These are phyloP conservation scores for Helobdella robusta DNA, from an alignment of 2,888 invertebrate species.

Conservation along the genomic window DNA sequence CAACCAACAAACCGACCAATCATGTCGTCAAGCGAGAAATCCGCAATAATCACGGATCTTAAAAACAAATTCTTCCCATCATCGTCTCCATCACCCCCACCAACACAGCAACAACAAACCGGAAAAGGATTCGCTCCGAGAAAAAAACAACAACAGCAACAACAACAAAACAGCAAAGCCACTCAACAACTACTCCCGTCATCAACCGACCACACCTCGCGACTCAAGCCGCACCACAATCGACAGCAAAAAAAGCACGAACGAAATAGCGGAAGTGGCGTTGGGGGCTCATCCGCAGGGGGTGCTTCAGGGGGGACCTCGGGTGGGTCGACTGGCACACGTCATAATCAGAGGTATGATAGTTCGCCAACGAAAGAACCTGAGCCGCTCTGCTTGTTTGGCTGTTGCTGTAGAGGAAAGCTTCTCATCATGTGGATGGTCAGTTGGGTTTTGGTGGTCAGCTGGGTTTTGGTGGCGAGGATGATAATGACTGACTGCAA, in stretches of 20 bases:
- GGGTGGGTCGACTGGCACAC: neutral
- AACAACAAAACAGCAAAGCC: neutral
- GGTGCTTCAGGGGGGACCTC: neutral
- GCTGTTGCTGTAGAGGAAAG: constrained; percentile 26
- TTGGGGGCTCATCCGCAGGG: too few relatives aligned
- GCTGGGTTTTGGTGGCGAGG: neutral
- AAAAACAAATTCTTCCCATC: constrained; percentile 19
- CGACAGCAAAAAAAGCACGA: neutral
- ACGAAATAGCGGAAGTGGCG: neutral
- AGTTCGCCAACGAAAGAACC: constrained; percentile 19
- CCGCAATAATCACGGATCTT: constrained; percentile 13
- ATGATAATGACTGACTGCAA: constrained; percentile 7
- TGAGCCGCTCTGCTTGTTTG: constrained; percentile 26
- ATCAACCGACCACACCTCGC: neutral
- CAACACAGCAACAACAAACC: neutral
- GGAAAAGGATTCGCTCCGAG: neutral
- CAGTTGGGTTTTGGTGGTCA: constrained; percentile 1
- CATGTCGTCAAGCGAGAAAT: constrained; percentile 13
- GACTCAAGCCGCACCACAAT: constrained; percentile 19
- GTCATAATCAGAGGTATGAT: constrained; percentile 15
- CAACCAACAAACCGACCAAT: neutral
- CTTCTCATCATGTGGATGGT: constrained; percentile 27
- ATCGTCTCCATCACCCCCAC: neutral
- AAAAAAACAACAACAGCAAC: neutral
- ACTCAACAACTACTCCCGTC: constrained; percentile 8